Conservation (phyloP, 2,888 invertebrate species). For the Cenopis cana region DNA sequence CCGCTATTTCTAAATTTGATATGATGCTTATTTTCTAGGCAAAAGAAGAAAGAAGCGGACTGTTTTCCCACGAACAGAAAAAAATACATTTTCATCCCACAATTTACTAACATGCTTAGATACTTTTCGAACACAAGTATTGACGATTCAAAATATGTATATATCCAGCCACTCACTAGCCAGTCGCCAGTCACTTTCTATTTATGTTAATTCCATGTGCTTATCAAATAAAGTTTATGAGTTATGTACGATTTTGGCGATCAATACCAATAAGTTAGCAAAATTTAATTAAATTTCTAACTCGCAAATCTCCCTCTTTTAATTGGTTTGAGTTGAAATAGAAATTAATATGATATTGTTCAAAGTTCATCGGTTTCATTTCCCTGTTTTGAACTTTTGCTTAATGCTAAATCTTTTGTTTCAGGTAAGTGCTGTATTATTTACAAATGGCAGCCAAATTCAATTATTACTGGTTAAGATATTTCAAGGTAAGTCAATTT, state of each 20-base stretch:
- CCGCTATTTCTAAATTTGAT: neutral
- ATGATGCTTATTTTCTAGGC: neutral
- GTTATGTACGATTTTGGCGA: too few species aligned
- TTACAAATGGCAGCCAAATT: neutral
- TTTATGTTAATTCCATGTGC: too few species aligned
- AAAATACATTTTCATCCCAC: neutral
- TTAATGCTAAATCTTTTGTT: slow-evolving; percentile 32
- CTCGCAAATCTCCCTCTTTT: neutral
- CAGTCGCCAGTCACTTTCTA: too few species aligned
- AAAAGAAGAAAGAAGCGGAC: neutral
- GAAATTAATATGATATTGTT: slow-evolving; percentile 6
- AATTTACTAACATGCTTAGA: neutral
- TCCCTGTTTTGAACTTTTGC: slow-evolving; percentile 5
- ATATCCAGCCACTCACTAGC: too few species aligned
- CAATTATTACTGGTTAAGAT: slow-evolving; percentile 11
- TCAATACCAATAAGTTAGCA: neutral
- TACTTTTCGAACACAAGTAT: too few species aligned
- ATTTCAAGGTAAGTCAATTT: slow-evolving; percentile 12
- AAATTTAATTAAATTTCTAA: slow-evolving; percentile 10
- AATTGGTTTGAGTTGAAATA: neutral
- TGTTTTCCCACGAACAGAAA: neutral
- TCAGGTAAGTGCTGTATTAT: slow-evolving; percentile 32
- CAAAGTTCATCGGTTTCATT: slow-evolving; percentile 9
- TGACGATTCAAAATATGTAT: too few species aligned
- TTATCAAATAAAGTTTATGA: too few species aligned